Percentiles rank a stretch among this genome's conserved stretches.
phyloP scores from a whole-genome alignment of 2,113 vertebrate species.

The Sapayoa aenigma region DNA sequence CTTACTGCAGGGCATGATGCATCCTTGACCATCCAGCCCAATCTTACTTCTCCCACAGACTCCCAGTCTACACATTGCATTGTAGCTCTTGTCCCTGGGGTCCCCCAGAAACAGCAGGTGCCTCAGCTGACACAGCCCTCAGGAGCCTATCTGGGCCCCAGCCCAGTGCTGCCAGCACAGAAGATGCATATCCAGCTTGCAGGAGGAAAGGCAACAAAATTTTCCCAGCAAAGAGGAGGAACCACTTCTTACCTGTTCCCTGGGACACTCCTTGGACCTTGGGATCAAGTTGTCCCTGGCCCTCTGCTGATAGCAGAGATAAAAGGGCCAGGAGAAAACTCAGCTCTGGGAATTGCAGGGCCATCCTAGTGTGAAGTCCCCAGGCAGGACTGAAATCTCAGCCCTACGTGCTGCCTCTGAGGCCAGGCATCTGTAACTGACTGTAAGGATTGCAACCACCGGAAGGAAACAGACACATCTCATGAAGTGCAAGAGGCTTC shows the following conservation, averaged over 20 bases:
- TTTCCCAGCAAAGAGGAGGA: background rate
- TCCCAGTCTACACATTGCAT: background rate
- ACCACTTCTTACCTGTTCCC: background rate
- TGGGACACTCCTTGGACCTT: background rate
- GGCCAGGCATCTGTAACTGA: background rate
- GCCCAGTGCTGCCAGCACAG: background rate
- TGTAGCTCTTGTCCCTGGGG: accelerated
- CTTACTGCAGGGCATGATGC: background rate
- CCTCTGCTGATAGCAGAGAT: background rate
- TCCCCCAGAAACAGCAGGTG: background rate
- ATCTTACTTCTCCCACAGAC: background rate
- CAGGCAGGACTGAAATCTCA: background rate
- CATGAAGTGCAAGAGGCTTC: background rate
- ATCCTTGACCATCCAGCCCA: accelerated
- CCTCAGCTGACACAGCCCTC: background rate
- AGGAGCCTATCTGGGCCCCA: accelerated
- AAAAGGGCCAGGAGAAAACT: background rate
- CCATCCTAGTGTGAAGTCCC: background rate
- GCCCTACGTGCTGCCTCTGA: background rate
- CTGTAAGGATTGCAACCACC: background rate
- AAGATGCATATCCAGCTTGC: accelerated
- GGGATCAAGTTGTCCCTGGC: background rate
- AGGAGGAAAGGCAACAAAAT: background rate
- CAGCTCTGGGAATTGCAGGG: background rate
- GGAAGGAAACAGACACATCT: background rate